phyloP scores from a whole-genome alignment of 2,888 invertebrate genomes.

The Candidula unifasciata region DNA sequence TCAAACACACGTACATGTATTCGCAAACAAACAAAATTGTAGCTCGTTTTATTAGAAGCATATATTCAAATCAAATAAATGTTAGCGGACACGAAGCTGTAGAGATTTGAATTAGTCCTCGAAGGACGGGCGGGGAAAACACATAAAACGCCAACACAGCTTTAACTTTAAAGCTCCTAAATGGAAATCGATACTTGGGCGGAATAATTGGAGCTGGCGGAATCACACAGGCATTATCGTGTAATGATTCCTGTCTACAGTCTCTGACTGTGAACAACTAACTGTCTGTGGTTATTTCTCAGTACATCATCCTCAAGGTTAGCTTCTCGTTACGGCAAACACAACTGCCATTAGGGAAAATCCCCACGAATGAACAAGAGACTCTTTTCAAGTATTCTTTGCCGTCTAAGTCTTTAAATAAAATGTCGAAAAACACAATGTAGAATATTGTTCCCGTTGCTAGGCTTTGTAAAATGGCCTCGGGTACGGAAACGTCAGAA shows the following conservation, averaged over 20 bases:
- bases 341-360: slow-evolving; percentile 71
- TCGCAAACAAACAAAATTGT: neutral
- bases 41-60: neutral
- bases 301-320: neutral
- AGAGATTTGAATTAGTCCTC: neutral
- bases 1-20: neutral
- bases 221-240: neutral
- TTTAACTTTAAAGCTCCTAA: neutral
- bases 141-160: neutral
- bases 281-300: neutral
- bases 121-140: neutral
- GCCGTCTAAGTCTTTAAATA: slow-evolving; percentile 71
- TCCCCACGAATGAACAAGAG: slow-evolving; percentile 70
- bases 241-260: slow-evolving; percentile 2
- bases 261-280: neutral
- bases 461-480: slow-evolving; percentile 71
- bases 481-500: slow-evolving; percentile 69
- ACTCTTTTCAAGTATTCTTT: slow-evolving; percentile 70
- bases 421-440: slow-evolving; percentile 72
- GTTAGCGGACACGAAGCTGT: neutral
- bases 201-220: neutral
- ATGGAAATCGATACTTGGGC: slow-evolving; percentile 15
- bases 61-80: slow-evolving; percentile 4
- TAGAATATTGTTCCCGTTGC: slow-evolving; percentile 72
- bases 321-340: slow-evolving; percentile 61